These are phyloP conservation scores for Diarsia brunnea DNA, from an alignment of 2,888 invertebrate genomes.

Conservation along the genomic window DNA sequence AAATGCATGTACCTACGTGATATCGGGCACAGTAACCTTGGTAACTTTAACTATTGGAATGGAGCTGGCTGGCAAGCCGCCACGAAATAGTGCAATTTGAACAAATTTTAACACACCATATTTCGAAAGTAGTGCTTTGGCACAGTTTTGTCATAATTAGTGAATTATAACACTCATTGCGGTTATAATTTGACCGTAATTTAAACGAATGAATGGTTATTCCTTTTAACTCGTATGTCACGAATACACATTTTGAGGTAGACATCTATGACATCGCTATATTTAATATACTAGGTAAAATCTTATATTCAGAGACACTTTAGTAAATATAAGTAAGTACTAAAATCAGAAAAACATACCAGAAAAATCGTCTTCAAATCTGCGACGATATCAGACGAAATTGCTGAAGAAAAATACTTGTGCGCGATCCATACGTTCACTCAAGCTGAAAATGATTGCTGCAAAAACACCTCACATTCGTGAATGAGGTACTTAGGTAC, in stretches of 20 bases:
- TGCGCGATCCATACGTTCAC: slow-evolving; percentile 38
- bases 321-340: background rate
- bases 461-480: slow-evolving; percentile 58
- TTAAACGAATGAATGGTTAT: background rate
- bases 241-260: background rate
- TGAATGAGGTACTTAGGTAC: slow-evolving; percentile 58
- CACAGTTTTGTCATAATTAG: slow-evolving; percentile 54
- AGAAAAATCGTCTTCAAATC: slow-evolving; percentile 36
- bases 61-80: slow-evolving; percentile 42
- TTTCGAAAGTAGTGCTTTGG: slow-evolving; percentile 49
- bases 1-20: background rate
- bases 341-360: slow-evolving; percentile 26
- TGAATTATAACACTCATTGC: slow-evolving; percentile 39
- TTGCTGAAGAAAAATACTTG: slow-evolving; percentile 39
- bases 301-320: slow-evolving; percentile 9
- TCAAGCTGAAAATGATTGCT: slow-evolving; percentile 60
- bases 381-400: slow-evolving; percentile 30
- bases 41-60: slow-evolving; percentile 29
- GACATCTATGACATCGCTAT: background rate
- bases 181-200: slow-evolving; percentile 12
- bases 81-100: slow-evolving; percentile 55
- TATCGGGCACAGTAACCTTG: slow-evolving; percentile 16
- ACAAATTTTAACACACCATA: slow-evolving; percentile 60
- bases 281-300: background rate
- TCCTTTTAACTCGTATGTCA: background rate